A percentile compares a stretch with the other conserved stretches of the same genome.
Evolutionary conservation across 2,888 invertebrate species (phyloP).

Genomic region (Trichogramma evanescens): DNA sequence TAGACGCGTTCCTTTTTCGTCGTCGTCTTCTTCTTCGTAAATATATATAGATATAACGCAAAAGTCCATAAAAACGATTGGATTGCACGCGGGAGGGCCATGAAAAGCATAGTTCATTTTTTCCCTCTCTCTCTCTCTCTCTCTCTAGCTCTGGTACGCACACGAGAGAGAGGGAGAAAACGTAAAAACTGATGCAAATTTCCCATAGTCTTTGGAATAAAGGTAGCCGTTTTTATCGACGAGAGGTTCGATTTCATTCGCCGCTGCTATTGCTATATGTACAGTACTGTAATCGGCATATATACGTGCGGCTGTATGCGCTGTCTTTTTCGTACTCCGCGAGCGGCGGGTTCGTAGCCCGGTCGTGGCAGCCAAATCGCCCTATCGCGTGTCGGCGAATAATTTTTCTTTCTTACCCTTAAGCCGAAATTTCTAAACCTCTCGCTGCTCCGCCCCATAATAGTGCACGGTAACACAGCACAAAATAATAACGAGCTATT

Average conservation of each 20-base stretch:
- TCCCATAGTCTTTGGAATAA: slow-evolving; percentile 19
- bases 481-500: no score
- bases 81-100: slow-evolving; percentile 7
- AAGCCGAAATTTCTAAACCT: background rate
- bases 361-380: no score
- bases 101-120: slow-evolving; percentile 13
- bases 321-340: no score
- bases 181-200: slow-evolving; percentile 17
- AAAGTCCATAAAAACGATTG: slow-evolving; percentile 20
- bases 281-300: no score
- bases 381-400: no score
- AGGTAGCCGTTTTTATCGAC: slow-evolving; percentile 20
- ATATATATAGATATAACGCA: slow-evolving; percentile 15
- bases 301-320: no score
- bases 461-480: no score
- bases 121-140: background rate
- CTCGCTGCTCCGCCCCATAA: no score
- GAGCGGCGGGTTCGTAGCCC: no score
- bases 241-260: slow-evolving; percentile 17
- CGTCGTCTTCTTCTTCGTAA: no score
- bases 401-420: no score
- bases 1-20: no score
- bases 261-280: background rate
- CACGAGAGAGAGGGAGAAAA: background rate
- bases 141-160: background rate